These are phyloP conservation scores for Epizoanthus scotinus DNA, from an alignment of 92 coral and sea anemone species.

Conservation along the genomic window DNA sequence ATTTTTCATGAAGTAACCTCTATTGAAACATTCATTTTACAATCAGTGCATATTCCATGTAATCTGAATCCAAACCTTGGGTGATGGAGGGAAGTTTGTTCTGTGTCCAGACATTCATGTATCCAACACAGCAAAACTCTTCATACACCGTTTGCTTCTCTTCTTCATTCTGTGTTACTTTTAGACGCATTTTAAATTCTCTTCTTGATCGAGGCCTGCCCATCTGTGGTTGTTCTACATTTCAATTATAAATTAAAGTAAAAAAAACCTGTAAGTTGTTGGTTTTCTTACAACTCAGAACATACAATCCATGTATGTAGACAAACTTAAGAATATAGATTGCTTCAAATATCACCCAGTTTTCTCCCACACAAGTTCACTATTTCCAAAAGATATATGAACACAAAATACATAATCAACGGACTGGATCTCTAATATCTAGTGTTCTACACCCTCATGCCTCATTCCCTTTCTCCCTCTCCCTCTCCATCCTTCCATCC, in stretches of 20 bases:
- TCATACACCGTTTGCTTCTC: conserved; percentile 10
- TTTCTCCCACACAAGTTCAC: too few species aligned
- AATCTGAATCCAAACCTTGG: conserved; percentile 3
- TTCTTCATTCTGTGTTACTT: neutral
- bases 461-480: too few species aligned
- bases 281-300: neutral
- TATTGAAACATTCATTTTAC: too few species aligned
- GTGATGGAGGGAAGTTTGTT: neutral
- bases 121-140: conserved; percentile 57
- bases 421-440: too few species aligned
- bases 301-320: too few species aligned
- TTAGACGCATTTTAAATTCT: conserved; percentile 29
- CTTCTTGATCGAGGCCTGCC: conserved; percentile 31
- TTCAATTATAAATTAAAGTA: neutral
- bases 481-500: too few species aligned
- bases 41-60: too few species aligned
- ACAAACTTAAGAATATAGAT: neutral
- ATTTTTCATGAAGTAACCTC: too few species aligned
- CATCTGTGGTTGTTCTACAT: conserved; percentile 2
- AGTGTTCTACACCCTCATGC: too few species aligned
- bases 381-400: too few species aligned
- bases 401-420: too few species aligned
- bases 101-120: conserved; percentile 52
- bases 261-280: neutral
- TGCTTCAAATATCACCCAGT: too few species aligned